Conservation (phyloP, 2,113 vertebrate genomes). For the Micromys minutus region DNA sequence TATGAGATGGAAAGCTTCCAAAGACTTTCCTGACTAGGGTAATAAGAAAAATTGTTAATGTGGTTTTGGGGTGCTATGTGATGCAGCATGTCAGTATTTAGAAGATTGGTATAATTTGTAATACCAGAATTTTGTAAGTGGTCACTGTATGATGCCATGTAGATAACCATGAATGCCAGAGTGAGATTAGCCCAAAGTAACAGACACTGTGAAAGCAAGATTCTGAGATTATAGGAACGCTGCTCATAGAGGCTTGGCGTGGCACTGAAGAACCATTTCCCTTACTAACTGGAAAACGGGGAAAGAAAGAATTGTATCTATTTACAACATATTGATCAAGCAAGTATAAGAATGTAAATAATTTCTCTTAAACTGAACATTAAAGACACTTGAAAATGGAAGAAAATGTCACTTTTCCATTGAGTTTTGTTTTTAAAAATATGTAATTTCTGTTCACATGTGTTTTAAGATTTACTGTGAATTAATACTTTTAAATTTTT, state of each 20-base stretch:
- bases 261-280: not conserved
- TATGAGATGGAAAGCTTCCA: not conserved
- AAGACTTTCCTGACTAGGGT: not conserved
- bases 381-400: not conserved
- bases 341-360: not conserved
- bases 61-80: not conserved
- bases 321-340: not conserved
- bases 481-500: not conserved
- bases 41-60: not conserved
- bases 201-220: not conserved
- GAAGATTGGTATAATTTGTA: not conserved
- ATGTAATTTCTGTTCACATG: not conserved
- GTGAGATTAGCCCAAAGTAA: not conserved
- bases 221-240: not conserved
- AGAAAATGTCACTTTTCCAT: not conserved
- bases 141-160: not conserved
- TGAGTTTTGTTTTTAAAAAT: not conserved
- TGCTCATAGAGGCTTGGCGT: not conserved
- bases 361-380: not conserved
- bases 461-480: not conserved
- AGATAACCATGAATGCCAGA: not conserved
- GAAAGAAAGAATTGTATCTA: not conserved
- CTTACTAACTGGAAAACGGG: not conserved
- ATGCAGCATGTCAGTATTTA: not conserved
- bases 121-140: not conserved